Percentiles rank a stretch among this genome's conserved stretches.
These are phyloP conservation scores for Gavia stellata DNA, from an alignment of 2,113 vertebrate species.

Conservation along the genomic window DNA sequence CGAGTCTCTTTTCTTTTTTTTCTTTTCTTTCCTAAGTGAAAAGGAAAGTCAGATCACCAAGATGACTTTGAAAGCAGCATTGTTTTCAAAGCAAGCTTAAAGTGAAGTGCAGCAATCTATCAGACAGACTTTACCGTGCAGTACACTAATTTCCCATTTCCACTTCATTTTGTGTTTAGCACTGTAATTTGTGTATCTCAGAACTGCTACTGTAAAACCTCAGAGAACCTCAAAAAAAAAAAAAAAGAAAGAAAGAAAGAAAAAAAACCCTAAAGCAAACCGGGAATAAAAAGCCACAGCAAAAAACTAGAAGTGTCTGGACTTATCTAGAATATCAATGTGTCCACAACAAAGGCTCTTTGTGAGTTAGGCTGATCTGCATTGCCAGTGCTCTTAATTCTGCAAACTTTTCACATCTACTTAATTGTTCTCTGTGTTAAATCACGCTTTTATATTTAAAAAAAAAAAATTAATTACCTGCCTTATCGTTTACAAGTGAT, in stretches of 20 bases:
- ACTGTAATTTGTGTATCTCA: slow-evolving; percentile 32
- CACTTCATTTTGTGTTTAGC: slow-evolving; percentile 19
- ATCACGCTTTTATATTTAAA: neutral
- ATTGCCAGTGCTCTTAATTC: neutral
- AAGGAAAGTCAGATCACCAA: neutral
- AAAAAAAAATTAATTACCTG: neutral
- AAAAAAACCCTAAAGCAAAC: neutral
- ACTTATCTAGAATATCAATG: slow-evolving; percentile 60
- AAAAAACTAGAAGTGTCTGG: slow-evolving; percentile 2
- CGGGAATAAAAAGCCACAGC: neutral
- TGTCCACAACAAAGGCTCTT: slow-evolving; percentile 35
- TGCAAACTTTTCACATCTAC: slow-evolving; percentile 38
- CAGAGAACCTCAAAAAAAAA: neutral
- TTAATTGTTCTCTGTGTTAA: neutral
- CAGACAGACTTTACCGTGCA: neutral
- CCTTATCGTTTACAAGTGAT: neutral
- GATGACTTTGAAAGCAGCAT: neutral
- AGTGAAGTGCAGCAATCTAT: neutral
- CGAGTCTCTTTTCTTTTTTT: neutral
- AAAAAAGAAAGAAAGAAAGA: neutral
- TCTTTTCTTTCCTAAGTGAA: neutral
- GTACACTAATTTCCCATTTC: slow-evolving; percentile 33
- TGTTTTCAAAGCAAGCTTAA: slow-evolving; percentile 11
- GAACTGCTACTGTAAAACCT: slow-evolving; percentile 18
- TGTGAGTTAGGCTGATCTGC: slow-evolving; percentile 2